phyloP scores from a whole-genome alignment of 2,888 invertebrate species.

The Melanostoma scalare region DNA sequence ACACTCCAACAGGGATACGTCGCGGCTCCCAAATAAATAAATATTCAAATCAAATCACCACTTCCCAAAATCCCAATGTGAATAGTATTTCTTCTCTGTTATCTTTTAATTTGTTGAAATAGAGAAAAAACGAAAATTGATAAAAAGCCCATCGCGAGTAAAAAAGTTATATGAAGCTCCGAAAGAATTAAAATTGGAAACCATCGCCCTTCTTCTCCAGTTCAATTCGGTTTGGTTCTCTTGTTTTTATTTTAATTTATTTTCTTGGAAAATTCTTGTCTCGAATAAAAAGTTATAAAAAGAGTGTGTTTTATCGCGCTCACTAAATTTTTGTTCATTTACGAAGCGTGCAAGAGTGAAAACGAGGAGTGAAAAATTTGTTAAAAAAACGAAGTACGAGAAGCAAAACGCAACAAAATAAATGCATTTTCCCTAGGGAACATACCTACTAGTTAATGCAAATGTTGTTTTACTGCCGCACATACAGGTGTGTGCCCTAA shows the following conservation, averaged over 20 bases:
- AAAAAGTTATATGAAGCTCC: no score
- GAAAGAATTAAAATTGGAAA: background rate
- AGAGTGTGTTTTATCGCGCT: constrained; percentile 3
- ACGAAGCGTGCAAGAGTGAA: constrained; percentile 55
- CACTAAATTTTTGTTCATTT: constrained; percentile 43
- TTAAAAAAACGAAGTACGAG: background rate
- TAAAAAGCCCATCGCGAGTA: constrained; percentile 20
- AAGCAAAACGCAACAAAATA: constrained; percentile 35
- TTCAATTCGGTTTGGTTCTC: constrained; percentile 48
- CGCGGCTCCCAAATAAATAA: constrained; percentile 43
- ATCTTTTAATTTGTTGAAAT: constrained; percentile 13
- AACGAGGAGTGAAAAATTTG: constrained; percentile 2
- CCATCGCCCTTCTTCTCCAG: constrained; percentile 48
- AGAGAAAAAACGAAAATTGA: constrained; percentile 13
- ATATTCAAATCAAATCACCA: constrained; percentile 5
- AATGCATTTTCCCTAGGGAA: constrained; percentile 45
- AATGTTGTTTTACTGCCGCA: constrained; percentile 40
- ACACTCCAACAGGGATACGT: constrained; percentile 44
- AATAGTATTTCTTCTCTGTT: background rate
- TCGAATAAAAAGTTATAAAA: background rate
- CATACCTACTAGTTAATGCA: constrained; percentile 34
- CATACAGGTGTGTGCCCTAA: constrained; percentile 56
- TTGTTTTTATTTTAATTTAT: constrained; percentile 10
- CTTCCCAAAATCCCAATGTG: background rate
- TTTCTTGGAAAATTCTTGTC: constrained; percentile 45